Conservation (phyloP, 1,140 invertebrate genomes). For the Zaprionus taronus region DNA sequence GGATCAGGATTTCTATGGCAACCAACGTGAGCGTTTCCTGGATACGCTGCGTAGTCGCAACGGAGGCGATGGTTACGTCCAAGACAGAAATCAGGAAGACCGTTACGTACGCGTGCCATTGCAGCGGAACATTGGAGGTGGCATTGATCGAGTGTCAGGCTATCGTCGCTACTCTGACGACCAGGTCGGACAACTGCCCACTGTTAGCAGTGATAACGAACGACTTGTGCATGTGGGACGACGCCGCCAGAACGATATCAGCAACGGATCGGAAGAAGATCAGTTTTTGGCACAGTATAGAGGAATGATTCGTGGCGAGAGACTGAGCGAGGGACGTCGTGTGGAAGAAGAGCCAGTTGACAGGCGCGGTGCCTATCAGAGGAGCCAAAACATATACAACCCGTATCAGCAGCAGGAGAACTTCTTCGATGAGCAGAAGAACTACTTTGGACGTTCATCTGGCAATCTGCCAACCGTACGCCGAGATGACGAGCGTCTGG, state of each 20-base stretch:
- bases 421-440: neutral
- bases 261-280: constrained; percentile 8
- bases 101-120: constrained; percentile 47
- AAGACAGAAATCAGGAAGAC: neutral
- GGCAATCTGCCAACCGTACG: constrained; percentile 37
- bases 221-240: constrained; percentile 55
- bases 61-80: neutral
- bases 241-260: constrained; percentile 40
- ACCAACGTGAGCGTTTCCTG: constrained; percentile 47
- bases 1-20: constrained; percentile 10
- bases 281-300: constrained; percentile 4
- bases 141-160: neutral
- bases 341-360: neutral
- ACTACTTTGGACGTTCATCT: neutral
- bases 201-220: constrained; percentile 42
- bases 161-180: constrained; percentile 18
- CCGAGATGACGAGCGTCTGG: constrained; percentile 55
- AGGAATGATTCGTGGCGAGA: neutral
- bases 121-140: constrained; percentile 25
- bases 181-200: constrained; percentile 38
- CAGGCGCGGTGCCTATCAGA: neutral
- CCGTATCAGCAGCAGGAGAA: constrained; percentile 24
- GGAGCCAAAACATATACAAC: neutral
- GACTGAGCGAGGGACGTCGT: constrained; percentile 16
- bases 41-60: constrained; percentile 32